These are phyloP conservation scores for Cinclus cinclus DNA, from an alignment of 2,113 vertebrate species.

Conservation along the genomic window DNA sequence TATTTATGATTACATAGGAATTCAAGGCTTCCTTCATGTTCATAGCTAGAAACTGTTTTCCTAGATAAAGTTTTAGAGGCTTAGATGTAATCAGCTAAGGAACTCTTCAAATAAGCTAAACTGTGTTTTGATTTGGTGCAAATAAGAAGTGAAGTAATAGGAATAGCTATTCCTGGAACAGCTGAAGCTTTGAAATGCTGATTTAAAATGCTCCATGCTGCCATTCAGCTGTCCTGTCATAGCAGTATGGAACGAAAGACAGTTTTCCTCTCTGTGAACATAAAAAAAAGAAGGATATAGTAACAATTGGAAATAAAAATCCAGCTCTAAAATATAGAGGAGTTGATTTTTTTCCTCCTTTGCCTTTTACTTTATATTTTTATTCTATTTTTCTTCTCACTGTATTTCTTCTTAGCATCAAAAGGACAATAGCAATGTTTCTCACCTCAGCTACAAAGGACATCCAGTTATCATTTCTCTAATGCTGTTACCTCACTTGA, in stretches of 20 bases:
- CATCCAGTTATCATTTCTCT: not conserved
- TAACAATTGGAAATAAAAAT: not conserved
- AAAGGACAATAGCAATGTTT: not conserved
- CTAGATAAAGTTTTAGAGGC: constrained; percentile 33
- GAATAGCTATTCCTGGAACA: constrained; percentile 51
- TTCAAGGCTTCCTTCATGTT: constrained; percentile 1
- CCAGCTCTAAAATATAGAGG: not conserved
- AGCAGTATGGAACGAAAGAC: not conserved
- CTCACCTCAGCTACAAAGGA: not conserved
- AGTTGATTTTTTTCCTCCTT: not conserved
- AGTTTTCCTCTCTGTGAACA: not conserved
- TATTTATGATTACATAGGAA: constrained; percentile 16
- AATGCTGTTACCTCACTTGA: not conserved
- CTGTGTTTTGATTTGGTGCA: constrained; percentile 24
- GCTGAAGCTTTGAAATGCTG: constrained; percentile 57
- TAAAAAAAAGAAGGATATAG: not conserved
- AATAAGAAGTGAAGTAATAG: constrained; percentile 38
- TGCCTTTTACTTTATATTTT: not conserved
- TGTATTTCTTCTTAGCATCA: not conserved
- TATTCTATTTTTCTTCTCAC: not conserved
- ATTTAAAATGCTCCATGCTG: constrained; percentile 22
- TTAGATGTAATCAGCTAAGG: constrained; percentile 45
- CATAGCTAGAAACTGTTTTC: constrained; percentile 22
- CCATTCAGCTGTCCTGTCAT: constrained; percentile 4
- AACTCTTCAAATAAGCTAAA: constrained; percentile 53